These are phyloP conservation scores for Peromyscus leucopus DNA, from an alignment of 2,113 vertebrate species.

Conservation along the genomic window DNA sequence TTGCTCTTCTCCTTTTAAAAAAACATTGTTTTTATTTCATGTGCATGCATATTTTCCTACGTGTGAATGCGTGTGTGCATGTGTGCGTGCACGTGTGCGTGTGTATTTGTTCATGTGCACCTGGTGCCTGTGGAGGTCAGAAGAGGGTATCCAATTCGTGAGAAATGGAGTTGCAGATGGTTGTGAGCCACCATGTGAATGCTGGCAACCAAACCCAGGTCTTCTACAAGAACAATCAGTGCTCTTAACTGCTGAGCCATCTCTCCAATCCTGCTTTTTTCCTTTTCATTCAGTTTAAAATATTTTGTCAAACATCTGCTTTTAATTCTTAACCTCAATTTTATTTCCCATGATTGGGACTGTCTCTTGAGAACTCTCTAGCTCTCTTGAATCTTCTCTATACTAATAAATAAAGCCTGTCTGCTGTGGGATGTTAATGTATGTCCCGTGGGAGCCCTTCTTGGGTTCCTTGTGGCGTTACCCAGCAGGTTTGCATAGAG, in stretches of 20 bases:
- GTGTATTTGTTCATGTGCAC: no score
- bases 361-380: background rate
- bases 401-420: background rate
- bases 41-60: background rate
- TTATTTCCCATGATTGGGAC: background rate
- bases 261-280: background rate
- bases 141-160: background rate
- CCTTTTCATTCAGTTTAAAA: background rate
- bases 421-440: no score
- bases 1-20: background rate
- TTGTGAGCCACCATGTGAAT: background rate
- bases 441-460: no score
- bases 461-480: no score
- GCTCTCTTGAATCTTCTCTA: background rate
- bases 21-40: background rate
- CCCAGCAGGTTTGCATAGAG: no score
- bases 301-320: background rate
- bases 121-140: background rate
- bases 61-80: no score
- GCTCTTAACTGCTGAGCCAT: background rate
- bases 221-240: background rate
- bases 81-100: background rate
- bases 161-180: background rate
- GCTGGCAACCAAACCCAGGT: background rate
- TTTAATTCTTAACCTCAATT: slow-evolving; percentile 26